Conservation (phyloP, 2,888 invertebrate species). For the Plagodis pulveraria region DNA sequence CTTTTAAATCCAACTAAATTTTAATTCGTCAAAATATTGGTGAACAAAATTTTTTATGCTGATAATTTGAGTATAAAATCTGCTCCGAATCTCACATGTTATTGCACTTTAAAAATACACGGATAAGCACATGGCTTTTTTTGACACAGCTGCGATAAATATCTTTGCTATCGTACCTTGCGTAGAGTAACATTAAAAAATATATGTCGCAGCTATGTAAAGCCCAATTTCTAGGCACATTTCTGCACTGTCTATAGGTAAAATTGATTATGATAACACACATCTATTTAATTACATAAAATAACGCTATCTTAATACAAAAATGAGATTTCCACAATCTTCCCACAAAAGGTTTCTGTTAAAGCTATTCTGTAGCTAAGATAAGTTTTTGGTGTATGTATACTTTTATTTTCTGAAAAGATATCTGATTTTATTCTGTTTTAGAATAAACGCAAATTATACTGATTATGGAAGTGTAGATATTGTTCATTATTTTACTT, state of each 20-base stretch:
- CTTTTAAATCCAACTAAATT: not conserved
- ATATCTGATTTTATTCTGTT: too few relatives aligned
- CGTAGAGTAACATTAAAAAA: too few relatives aligned
- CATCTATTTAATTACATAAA: constrained; percentile 64
- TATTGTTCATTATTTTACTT: too few relatives aligned
- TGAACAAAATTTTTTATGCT: not conserved
- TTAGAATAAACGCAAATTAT: too few relatives aligned
- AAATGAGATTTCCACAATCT: constrained; percentile 40
- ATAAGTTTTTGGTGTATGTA: constrained; percentile 11
- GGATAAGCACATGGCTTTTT: constrained; percentile 62
- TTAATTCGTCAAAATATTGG: not conserved
- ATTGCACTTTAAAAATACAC: constrained; percentile 82
- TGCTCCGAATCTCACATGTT: constrained; percentile 70
- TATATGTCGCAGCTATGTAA: not conserved
- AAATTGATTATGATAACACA: constrained; percentile 70
- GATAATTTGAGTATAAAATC: constrained; percentile 40
- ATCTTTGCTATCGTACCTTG: not conserved
- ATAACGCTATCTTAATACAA: constrained; percentile 59
- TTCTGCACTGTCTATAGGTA: constrained; percentile 77
- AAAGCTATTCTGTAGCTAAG: constrained; percentile 2
- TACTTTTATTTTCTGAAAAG: not conserved
- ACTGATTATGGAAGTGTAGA: too few relatives aligned
- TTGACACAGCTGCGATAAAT: not conserved
- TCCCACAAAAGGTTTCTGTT: constrained; percentile 19
- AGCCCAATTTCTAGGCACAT: constrained; percentile 76